Evolutionary conservation across 2,113 vertebrate genomes (phyloP).

Genomic region (Myotis davidii): DNA sequence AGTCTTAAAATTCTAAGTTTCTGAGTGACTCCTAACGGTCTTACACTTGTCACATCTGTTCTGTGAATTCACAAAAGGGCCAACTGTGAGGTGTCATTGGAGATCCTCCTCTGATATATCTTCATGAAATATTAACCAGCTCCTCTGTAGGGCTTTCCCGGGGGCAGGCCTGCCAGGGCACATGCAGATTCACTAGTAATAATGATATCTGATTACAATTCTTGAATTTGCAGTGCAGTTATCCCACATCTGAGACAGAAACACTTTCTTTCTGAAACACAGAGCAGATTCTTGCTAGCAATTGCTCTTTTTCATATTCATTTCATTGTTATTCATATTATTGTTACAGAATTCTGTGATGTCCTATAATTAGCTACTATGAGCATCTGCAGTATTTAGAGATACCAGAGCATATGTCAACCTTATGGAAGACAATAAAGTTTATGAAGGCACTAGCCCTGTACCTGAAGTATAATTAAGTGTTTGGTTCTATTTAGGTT

Average conservation of each 20-base stretch:
- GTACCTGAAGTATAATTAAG: not conserved
- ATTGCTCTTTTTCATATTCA: not conserved
- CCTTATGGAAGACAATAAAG: not conserved
- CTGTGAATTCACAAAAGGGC: slow-evolving; percentile 40
- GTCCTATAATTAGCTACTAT: not conserved
- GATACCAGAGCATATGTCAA: not conserved
- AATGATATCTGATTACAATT: slow-evolving; percentile 68
- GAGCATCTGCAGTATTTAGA: not conserved
- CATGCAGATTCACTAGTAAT: slow-evolving; percentile 65
- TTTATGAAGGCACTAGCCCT: not conserved
- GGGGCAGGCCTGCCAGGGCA: slow-evolving; percentile 30
- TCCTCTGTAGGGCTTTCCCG: not conserved
- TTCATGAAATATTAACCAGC: slow-evolving; percentile 59
- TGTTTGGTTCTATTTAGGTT: not conserved
- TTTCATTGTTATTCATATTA: not conserved
- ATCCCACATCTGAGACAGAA: not conserved
- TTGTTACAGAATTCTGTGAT: not conserved
- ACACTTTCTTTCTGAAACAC: not conserved
- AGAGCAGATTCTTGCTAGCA: not conserved
- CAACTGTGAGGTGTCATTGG: not conserved
- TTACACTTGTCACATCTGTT: slow-evolving; percentile 24
- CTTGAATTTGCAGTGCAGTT: slow-evolving; percentile 27
- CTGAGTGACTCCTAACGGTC: not conserved
- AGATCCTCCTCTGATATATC: slow-evolving; percentile 62
- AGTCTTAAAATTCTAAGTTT: slow-evolving; percentile 41